These are phyloP conservation scores for pig (Sus scrofa) DNA, from an alignment of 2,113 vertebrate species.

Conservation along the genomic window DNA sequence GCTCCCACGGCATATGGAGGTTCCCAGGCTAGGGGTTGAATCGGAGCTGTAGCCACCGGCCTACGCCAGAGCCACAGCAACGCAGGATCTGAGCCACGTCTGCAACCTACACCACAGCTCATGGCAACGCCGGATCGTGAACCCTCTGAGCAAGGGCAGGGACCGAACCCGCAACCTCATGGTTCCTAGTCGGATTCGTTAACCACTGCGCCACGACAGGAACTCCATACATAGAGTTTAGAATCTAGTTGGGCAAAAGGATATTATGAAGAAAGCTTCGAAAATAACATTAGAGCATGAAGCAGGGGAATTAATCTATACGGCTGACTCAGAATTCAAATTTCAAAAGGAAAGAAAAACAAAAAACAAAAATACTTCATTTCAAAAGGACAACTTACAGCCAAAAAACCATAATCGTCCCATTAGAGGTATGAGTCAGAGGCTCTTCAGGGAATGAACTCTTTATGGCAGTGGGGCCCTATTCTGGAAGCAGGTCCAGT, in stretches of 20 bases:
- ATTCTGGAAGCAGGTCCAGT: background rate
- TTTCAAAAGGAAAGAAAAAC: conserved; percentile 25
- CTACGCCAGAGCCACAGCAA: no score
- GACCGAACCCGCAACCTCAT: no score
- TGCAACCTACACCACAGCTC: no score
- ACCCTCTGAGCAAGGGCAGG: no score
- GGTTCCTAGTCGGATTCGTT: no score
- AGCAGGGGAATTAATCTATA: background rate
- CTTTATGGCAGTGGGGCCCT: conserved; percentile 4
- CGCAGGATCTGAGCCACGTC: no score
- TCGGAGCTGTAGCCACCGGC: no score
- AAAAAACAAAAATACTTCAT: background rate
- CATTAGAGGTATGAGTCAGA: conserved; percentile 49
- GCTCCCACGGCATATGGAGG: no score
- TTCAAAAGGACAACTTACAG: conserved; percentile 42
- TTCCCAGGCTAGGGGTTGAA: no score
- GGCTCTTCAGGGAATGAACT: background rate
- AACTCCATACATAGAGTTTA: background rate
- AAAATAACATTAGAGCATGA: background rate
- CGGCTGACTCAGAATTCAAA: conserved; percentile 29
- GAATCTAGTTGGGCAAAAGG: background rate
- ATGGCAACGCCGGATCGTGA: no score
- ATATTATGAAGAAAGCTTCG: background rate
- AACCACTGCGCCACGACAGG: no score
- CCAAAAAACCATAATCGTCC: conserved; percentile 49